Percentiles rank a stretch among this genome's conserved stretches.
phyloP scores from a whole-genome alignment of 2,113 vertebrate genomes.

The Pavo muticus region DNA sequence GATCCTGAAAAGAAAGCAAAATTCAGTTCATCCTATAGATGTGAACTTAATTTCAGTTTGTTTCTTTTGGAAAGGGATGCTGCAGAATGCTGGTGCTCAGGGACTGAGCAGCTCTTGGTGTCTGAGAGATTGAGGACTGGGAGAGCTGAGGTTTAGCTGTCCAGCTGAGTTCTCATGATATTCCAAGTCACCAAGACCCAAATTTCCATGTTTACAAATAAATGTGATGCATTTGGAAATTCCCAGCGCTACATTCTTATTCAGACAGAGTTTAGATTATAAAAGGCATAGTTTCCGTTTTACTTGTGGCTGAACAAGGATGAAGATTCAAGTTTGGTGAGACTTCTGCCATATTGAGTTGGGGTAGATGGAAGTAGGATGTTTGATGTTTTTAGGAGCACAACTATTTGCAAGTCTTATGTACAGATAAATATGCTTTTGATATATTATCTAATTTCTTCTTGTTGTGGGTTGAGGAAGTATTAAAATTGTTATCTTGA shows the following conservation, averaged over 20 bases:
- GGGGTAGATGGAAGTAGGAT: not conserved
- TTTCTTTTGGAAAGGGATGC: not conserved
- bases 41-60: not conserved
- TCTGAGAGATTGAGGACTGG: fast-evolving
- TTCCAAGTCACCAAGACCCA: not conserved
- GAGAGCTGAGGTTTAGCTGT: not conserved
- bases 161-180: not conserved
- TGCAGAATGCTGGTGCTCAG: fast-evolving
- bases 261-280: not conserved
- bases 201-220: not conserved
- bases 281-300: not conserved
- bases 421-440: not conserved
- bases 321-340: not conserved
- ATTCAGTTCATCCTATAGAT: not conserved
- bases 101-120: not conserved
- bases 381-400: not conserved
- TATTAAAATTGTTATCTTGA: not conserved
- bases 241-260: not conserved
- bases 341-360: not conserved
- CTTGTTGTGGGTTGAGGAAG: not conserved
- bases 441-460: not conserved
- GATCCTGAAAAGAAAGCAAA: not conserved
- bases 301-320: not conserved
- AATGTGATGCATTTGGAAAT: not conserved
- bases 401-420: not conserved